Conservation (phyloP, 2,797 vertebrate genomes). For the Mormyrops attenuatus region DNA sequence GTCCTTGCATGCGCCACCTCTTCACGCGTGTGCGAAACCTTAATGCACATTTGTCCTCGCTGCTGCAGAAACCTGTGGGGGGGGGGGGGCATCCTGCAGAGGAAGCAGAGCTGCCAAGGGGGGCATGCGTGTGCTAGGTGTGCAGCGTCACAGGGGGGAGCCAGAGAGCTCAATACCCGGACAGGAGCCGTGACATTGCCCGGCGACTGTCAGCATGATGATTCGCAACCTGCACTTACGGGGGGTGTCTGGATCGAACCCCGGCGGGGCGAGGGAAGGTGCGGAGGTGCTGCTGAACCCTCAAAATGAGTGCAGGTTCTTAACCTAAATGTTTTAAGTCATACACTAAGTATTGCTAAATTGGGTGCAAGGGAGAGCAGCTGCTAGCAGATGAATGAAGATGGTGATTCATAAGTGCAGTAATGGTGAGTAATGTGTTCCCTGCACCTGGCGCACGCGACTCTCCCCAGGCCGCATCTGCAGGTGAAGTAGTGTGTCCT, state of each 20-base stretch:
- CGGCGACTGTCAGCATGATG: not conserved
- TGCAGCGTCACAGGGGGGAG: not conserved
- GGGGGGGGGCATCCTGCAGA: not conserved
- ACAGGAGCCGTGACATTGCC: not conserved
- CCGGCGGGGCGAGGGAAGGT: not conserved
- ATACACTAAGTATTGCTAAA: not conserved
- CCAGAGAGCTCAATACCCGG: not conserved
- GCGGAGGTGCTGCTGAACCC: not conserved
- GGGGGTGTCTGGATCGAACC: not conserved
- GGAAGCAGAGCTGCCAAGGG: not conserved
- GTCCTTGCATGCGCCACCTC: not conserved
- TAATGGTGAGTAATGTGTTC: not conserved
- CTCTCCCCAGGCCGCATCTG: not conserved
- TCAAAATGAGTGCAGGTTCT: not conserved
- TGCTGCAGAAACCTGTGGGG: not conserved
- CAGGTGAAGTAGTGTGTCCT: not conserved
- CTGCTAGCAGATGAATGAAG: not conserved
- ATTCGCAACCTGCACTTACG: not conserved
- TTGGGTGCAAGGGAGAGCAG: not conserved
- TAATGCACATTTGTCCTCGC: not conserved
- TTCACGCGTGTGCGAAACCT: not conserved
- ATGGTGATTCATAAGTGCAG: not conserved
- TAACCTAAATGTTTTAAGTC: not conserved
- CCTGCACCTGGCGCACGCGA: not conserved
- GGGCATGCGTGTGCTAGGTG: not conserved